These are phyloP conservation scores for Cyprinodon variegatus DNA, from an alignment of 2,113 vertebrate species.

Conservation along the genomic window DNA sequence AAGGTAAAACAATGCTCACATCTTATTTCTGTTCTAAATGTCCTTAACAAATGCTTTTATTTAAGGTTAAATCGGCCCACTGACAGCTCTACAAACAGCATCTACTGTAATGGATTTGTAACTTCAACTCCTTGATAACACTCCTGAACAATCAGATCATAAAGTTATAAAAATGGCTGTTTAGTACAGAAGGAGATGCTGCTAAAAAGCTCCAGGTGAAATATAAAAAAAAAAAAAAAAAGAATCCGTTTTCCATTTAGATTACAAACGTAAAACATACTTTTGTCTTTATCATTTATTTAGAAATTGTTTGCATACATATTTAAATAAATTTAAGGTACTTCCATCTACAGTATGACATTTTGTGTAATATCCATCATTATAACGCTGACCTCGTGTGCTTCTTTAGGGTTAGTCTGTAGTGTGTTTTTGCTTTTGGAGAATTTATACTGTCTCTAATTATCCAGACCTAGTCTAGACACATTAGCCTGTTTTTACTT, in stretches of 20 bases:
- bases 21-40: neutral
- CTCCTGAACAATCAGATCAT: conserved; percentile 1
- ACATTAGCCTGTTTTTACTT: too few species aligned
- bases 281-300: neutral
- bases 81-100: neutral
- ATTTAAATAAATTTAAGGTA: too few species aligned
- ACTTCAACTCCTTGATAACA: neutral
- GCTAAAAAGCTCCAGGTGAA: neutral
- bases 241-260: neutral
- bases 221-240: neutral
- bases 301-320: too few species aligned
- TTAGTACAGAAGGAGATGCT: neutral
- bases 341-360: too few species aligned
- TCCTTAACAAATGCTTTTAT: neutral
- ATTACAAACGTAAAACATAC: conserved; percentile 1
- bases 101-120: neutral
- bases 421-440: too few species aligned
- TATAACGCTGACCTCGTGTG: too few species aligned
- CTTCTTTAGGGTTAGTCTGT: too few species aligned
- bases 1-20: neutral
- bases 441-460: too few species aligned
- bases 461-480: too few species aligned
- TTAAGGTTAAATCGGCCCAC: neutral
- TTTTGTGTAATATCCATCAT: too few species aligned
- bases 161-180: neutral